Evolutionary conservation across 2,888 invertebrate species (phyloP), one percentile per base, ranked within the genome.

Genomic region (Epistrophe grossulariae): DNA sequence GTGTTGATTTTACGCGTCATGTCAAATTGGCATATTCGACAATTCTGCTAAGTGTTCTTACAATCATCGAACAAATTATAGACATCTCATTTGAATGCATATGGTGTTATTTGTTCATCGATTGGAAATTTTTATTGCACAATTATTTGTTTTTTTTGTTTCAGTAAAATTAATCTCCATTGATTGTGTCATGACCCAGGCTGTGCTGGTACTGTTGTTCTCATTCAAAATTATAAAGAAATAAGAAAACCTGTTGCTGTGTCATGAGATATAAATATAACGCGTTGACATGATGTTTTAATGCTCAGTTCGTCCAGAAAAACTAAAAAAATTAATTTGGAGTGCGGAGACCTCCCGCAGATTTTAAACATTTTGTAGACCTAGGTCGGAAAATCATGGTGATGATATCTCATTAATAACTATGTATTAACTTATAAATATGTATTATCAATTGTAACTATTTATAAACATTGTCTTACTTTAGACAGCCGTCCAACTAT

Each of bases 161-260:
- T 62, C 68, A 81, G 73, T 81, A 81, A 68, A 68, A 68, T 64
- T 81, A 57, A 78, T 78, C 73, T 78, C 62, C 59, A 78, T 70
- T 71, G 85, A 59, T 48, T 82, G 52, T 11, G 13, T 2, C 10
- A 17, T 35, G 35, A 24, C 50, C 57, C 59, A 28, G 6, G 48
- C 9, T 38, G n/a, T n/a, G 50, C 48, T 35, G 50, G 40, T 15
- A 17, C 10, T 50, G 38, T 62, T 48, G 55, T 28, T 77, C 77
- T 72, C 66, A 80, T 60, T 80, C 68, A 73, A 40, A 40, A 35
- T 9, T 6, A 35, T 35, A 9, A 31, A 55, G 55, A 15, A 38
- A 66, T 13, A 66, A 50, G 17, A 52, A 80, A 82, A 82, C 85
- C 82, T 85, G 85, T 82, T 85, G 78, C 74, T 82, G 73, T 78